Base-by-base conservation (phyloP, 2,888 invertebrate species). In the Metallyticus violacea region DNA sequence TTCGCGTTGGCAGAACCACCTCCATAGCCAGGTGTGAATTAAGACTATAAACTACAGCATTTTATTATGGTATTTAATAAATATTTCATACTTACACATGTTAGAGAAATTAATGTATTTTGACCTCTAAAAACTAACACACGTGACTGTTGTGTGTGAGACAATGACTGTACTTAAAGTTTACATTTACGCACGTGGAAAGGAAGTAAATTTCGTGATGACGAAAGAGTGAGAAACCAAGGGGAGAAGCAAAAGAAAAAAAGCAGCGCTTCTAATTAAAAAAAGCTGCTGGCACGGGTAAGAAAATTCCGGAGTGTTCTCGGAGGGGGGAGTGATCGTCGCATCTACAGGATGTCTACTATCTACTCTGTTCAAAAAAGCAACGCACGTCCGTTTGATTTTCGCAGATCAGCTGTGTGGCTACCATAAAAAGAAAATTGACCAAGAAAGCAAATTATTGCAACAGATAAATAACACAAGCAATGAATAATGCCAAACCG, bases 211-310 rank as follows among this genome's bases (percentile, higher is more conserved):
- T 62, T 62, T 62, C 40, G 40, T 62, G 40, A 62, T 62, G 40
- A 62, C 40, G 40, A 62, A 62, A 62, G 40, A 62, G 40, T 62
- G 40, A 62, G 40, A 62, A 62, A 22, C 40, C 40, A 62, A 4
- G 40, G 40, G 29, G 15, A 22, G 22, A 62, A 62, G 40, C 40
- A 62, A 22, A 4, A 9, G 15, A 62, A 62, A 62, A 29, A 62
- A 62, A 62, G 15, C 15, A 62, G 15, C 15, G 9, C 40, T 62
- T 62, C 62, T 82, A 82, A 82, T 82, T 82, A 82, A 82, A 82
- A n/a, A 81, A 82, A 82, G 62, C 82, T 82, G 27, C 82, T 82
- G 82, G 62, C 62, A 82, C 82, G 82, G 7, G 62, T 22, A 26
- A 62, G 62, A 22, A 25, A 40, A 81, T 40, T 81, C 81, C 40